Evolutionary conservation across 1,140 invertebrate species (phyloP).

Genomic region (Adoxophyes honmai): DNA sequence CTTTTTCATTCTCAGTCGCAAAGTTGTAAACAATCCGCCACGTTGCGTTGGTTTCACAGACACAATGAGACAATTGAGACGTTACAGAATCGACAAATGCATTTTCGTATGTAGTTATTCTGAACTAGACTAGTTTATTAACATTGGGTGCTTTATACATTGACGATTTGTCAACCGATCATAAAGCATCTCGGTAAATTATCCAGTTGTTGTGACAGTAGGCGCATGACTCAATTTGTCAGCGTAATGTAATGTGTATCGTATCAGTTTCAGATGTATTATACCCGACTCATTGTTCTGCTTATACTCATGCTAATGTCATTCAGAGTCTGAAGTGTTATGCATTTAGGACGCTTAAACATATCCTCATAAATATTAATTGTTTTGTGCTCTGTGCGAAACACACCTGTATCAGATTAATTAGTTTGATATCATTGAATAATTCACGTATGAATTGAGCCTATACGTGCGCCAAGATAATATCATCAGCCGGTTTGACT

Average conservation of each 20-base stretch:
- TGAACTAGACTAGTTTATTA: background rate
- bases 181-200: conserved; percentile 14
- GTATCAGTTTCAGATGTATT: conserved; percentile 31
- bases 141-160: background rate
- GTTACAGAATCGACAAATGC: background rate
- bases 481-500: background rate
- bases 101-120: background rate
- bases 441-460: conserved; percentile 17
- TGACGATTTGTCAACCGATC: background rate
- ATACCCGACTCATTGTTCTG: conserved; percentile 39
- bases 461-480: background rate
- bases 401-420: conserved; percentile 25
- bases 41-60: background rate
- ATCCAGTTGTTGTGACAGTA: conserved; percentile 32
- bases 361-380: conserved; percentile 57
- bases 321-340: conserved; percentile 40
- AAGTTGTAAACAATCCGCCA: conserved; percentile 1
- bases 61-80: background rate
- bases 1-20: background rate
- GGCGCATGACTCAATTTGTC: conserved; percentile 46
- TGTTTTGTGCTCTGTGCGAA: conserved; percentile 22
- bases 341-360: conserved; percentile 53
- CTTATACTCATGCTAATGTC: conserved; percentile 45
- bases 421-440: conserved; percentile 22
- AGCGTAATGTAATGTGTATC: conserved; percentile 34